phyloP scores from a whole-genome alignment of 1,140 invertebrate species.

The Pteromalus puparum region DNA sequence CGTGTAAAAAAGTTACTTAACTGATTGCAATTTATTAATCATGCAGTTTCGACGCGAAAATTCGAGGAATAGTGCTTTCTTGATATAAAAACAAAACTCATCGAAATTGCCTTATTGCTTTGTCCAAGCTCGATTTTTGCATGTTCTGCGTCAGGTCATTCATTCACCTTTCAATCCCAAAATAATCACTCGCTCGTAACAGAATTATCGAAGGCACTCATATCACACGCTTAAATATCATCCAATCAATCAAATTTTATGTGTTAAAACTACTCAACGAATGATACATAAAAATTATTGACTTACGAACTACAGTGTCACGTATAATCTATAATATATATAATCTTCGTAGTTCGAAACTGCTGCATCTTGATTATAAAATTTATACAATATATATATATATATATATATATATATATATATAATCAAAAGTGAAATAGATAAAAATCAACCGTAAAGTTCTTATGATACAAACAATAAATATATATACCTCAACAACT shows the following conservation, averaged over 20 bases:
- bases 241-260: constrained; percentile 33
- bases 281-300: background rate
- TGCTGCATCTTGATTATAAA: background rate
- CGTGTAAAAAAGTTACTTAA: background rate
- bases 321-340: constrained; percentile 8
- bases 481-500: constrained; percentile 13
- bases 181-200: constrained; percentile 20
- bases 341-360: constrained; percentile 13
- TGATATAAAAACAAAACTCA: background rate
- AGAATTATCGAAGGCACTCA: constrained; percentile 55
- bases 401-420: no score
- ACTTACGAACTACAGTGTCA: background rate
- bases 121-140: background rate
- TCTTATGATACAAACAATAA: background rate
- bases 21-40: background rate
- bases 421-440: background rate
- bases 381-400: constrained; percentile 4
- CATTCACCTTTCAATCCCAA: background rate
- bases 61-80: background rate
- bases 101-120: background rate
- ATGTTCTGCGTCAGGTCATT: background rate
- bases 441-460: background rate
- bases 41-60: background rate
- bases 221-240: constrained; percentile 48
- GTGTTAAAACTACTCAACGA: constrained; percentile 30